A percentile compares a stretch with the other conserved stretches of the same genome.
Conservation (phyloP, 2,797 vertebrate species). For the Enteromius radiatus region DNA sequence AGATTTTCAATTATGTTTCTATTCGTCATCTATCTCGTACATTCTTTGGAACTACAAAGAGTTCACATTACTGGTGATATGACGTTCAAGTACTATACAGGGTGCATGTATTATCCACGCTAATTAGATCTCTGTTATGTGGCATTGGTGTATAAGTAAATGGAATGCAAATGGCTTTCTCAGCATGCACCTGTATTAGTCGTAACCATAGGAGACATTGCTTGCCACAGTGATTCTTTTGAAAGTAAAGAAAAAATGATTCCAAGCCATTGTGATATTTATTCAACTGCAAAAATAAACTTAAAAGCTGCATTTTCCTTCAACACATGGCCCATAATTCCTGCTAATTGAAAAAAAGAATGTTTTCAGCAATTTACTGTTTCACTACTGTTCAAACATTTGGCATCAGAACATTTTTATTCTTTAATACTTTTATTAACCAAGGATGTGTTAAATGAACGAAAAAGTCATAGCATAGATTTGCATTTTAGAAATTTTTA, state of each 20-base stretch:
- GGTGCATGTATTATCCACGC: neutral
- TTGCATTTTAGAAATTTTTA: too few species aligned
- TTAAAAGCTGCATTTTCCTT: neutral
- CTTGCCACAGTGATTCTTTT: constrained; percentile 40
- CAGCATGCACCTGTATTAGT: constrained; percentile 34
- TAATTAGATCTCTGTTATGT: constrained; percentile 32
- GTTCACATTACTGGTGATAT: neutral
- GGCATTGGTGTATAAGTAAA: constrained; percentile 9
- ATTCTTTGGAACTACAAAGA: neutral
- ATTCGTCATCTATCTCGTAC: neutral
- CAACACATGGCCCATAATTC: neutral
- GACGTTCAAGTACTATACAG: neutral
- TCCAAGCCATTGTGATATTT: neutral
- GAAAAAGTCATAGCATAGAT: too few species aligned
- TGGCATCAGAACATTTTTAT: too few species aligned
- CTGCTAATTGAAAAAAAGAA: neutral
- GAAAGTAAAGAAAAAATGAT: neutral
- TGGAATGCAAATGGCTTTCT: constrained; percentile 1
- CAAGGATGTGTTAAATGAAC: too few species aligned
- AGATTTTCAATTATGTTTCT: neutral
- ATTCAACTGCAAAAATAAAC: constrained; percentile 11
- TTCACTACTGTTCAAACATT: too few species aligned
- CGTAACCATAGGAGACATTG: constrained; percentile 39
- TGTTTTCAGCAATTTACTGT: too few species aligned
- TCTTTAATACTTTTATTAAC: too few species aligned